Conservation (phyloP, 2,797 vertebrate species). For the Monodelphis domestica region DNA sequence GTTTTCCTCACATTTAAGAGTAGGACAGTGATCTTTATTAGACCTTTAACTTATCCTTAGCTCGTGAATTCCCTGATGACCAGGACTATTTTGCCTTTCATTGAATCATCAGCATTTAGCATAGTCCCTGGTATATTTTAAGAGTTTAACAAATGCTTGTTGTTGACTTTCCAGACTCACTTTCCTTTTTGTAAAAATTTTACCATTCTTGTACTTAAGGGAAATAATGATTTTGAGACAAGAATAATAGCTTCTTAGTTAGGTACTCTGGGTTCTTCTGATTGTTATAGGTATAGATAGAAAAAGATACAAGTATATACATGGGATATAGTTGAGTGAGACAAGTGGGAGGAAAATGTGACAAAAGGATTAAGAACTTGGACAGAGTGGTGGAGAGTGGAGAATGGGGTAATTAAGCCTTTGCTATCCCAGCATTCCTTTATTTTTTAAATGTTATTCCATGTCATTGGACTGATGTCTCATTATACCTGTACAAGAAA, state of each 20-base stretch:
- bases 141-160: not conserved
- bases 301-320: not conserved
- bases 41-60: not conserved
- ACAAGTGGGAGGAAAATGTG: not conserved
- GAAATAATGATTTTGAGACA: not conserved
- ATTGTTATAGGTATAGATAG: not conserved
- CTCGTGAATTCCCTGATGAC: not conserved
- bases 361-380: not conserved
- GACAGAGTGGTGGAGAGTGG: not conserved
- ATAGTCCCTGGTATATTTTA: not conserved
- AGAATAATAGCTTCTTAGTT: not conserved
- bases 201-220: not conserved
- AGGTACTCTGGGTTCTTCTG: not conserved
- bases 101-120: not conserved
- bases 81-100: not conserved
- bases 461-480: conserved; percentile 69
- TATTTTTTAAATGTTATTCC: conserved; percentile 52
- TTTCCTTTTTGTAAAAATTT: not conserved
- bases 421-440: conserved; percentile 15
- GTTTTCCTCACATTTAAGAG: not conserved
- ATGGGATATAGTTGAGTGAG: not conserved
- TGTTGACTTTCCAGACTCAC: not conserved
- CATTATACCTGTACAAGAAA: conserved; percentile 77
- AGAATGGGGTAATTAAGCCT: conserved; percentile 23
- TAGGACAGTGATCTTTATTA: not conserved